Conservation (phyloP, 1,140 invertebrate species). For the Conopomorpha cramerella region DNA sequence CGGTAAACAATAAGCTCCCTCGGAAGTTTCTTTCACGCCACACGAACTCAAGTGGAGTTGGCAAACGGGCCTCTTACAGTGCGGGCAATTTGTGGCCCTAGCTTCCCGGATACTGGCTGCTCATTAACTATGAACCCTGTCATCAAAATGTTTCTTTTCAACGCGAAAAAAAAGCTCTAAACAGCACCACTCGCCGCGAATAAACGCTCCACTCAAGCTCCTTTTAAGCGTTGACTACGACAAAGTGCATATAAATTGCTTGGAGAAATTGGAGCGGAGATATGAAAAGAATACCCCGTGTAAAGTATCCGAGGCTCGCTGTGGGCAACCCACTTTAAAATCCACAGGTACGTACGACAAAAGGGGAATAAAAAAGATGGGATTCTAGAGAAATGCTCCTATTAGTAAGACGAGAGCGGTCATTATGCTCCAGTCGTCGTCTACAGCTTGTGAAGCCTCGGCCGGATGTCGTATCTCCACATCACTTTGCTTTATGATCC, state of each 20-base stretch:
- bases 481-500: too few relatives aligned
- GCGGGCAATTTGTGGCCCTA: slow-evolving; percentile 40
- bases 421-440: too few relatives aligned
- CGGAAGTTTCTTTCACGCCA: slow-evolving; percentile 40
- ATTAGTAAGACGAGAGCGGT: too few relatives aligned
- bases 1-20: slow-evolving; percentile 45
- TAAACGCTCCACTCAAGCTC: slow-evolving; percentile 31
- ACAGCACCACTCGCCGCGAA: slow-evolving; percentile 40
- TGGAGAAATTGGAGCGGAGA: slow-evolving; percentile 43
- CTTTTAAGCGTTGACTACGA: slow-evolving; percentile 35
- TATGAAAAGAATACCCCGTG: slow-evolving; percentile 28
- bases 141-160: slow-evolving; percentile 52
- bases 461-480: too few relatives aligned
- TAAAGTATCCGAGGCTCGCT: slow-evolving; percentile 36
- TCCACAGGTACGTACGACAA: slow-evolving; percentile 21
- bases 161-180: slow-evolving; percentile 45
- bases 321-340: slow-evolving; percentile 26
- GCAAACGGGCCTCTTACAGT: slow-evolving; percentile 34
- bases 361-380: slow-evolving; percentile 11
- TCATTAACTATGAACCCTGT: slow-evolving; percentile 57
- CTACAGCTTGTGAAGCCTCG: too few relatives aligned
- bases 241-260: slow-evolving; percentile 59
- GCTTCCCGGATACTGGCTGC: slow-evolving; percentile 45
- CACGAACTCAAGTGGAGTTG: slow-evolving; percentile 24
- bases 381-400: slow-evolving; percentile 2